Evolutionary conservation across 2,797 vertebrate genomes (phyloP).

Genomic region (Acanthiza pusilla): DNA sequence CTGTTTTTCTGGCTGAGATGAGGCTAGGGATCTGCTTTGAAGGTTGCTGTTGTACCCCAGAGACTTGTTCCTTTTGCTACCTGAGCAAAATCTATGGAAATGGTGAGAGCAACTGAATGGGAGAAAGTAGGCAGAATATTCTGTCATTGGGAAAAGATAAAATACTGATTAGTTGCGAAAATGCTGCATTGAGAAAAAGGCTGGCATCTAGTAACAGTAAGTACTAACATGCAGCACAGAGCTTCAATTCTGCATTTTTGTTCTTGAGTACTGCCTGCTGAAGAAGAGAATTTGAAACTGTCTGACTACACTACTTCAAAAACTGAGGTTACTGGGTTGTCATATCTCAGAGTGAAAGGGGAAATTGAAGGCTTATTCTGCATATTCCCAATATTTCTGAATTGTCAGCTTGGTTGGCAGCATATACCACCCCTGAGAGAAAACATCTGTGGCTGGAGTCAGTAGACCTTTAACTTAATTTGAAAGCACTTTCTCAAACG

Average conservation of each 20-base stretch:
- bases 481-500: conserved; percentile 13
- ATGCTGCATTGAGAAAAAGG: background rate
- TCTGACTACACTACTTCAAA: background rate
- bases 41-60: background rate
- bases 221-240: background rate
- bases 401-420: background rate
- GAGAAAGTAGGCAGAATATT: background rate
- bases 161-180: background rate
- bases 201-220: background rate
- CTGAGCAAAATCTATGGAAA: background rate
- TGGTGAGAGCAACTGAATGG: background rate
- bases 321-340: background rate
- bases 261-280: background rate
- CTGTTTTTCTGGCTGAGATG: background rate
- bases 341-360: background rate
- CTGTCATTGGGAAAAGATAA: background rate
- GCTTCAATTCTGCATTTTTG: background rate
- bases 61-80: background rate
- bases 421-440: background rate
- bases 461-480: conserved; percentile 17
- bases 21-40: background rate
- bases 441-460: conserved; percentile 14
- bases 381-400: background rate
- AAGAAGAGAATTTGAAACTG: background rate
- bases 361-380: background rate